Conservation (phyloP, 2,113 vertebrate genomes). For the Oceanites oceanicus region DNA sequence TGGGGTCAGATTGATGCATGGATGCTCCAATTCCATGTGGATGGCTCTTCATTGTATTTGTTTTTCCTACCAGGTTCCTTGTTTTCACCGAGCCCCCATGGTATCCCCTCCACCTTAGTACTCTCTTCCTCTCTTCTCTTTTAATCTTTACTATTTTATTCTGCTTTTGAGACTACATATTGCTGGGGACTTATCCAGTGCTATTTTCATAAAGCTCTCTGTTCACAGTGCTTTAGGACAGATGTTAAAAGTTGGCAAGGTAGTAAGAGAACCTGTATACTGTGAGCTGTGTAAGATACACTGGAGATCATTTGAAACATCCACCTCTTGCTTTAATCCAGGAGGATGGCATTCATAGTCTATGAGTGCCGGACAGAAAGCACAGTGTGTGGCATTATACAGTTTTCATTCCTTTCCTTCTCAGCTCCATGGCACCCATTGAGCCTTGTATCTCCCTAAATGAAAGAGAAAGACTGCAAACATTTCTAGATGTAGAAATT, state of each 20-base stretch:
- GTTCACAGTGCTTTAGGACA: neutral
- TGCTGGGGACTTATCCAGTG: neutral
- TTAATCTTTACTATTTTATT: neutral
- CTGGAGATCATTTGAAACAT: neutral
- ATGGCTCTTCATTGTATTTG: neutral
- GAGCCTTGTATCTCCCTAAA: neutral
- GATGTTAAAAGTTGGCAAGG: neutral
- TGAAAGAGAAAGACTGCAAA: neutral
- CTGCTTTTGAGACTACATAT: neutral
- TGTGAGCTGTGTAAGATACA: neutral
- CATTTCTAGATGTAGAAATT: neutral
- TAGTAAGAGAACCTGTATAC: neutral
- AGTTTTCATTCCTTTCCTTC: neutral
- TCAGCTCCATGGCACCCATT: neutral
- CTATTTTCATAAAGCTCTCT: neutral
- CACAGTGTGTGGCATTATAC: neutral
- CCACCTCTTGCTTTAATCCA: neutral
- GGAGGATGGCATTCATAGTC: neutral
- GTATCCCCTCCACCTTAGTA: neutral
- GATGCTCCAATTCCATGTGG: neutral
- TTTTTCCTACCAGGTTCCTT: neutral
- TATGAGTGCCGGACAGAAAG: neutral
- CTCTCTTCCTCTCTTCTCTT: neutral
- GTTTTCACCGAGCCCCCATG: neutral
- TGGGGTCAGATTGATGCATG: neutral